These are phyloP conservation scores for Cremastinae sp. DNA, from an alignment of 2,888 invertebrate species.

Conservation along the genomic window DNA sequence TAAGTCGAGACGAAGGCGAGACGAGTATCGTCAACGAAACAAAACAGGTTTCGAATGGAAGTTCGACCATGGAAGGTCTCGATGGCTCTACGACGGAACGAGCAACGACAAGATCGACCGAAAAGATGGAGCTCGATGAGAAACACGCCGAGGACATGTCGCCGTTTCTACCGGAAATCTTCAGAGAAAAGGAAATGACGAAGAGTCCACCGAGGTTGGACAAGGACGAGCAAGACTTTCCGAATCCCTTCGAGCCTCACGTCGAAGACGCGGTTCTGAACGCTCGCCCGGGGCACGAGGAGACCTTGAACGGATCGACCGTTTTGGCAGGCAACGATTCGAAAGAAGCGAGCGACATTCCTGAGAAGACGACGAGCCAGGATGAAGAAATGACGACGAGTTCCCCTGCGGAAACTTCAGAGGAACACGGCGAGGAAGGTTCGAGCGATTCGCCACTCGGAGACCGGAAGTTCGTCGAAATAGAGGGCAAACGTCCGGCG, in stretches of 20 bases:
- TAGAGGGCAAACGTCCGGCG: not conserved
- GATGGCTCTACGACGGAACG: no score
- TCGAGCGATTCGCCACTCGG: no score
- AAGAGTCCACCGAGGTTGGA: constrained; percentile 81
- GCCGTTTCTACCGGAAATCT: constrained; percentile 86
- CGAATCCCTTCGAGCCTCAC: constrained; percentile 81
- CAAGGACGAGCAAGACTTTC: constrained; percentile 81
- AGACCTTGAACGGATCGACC: constrained; percentile 29
- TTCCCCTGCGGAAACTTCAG: constrained; percentile 20
- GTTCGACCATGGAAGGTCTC: not conserved
- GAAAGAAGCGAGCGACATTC: constrained; percentile 56
- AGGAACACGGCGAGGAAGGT: constrained; percentile 9
- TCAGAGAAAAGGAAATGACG: constrained; percentile 79
- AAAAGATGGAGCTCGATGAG: constrained; percentile 65
- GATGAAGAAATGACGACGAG: constrained; percentile 57
- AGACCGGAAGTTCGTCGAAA: constrained; percentile 38
- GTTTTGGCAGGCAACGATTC: constrained; percentile 22
- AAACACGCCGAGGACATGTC: constrained; percentile 83
- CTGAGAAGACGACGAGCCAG: constrained; percentile 55
- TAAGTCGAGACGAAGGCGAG: constrained; percentile 32
- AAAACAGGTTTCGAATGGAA: constrained; percentile 66
- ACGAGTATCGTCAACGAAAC: constrained; percentile 59
- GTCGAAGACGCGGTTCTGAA: constrained; percentile 72
- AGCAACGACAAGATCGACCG: constrained; percentile 58
- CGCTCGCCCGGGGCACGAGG: constrained; percentile 45